Conservation (phyloP, 2,113 vertebrate genomes). For the Catagonus wagneri region DNA sequence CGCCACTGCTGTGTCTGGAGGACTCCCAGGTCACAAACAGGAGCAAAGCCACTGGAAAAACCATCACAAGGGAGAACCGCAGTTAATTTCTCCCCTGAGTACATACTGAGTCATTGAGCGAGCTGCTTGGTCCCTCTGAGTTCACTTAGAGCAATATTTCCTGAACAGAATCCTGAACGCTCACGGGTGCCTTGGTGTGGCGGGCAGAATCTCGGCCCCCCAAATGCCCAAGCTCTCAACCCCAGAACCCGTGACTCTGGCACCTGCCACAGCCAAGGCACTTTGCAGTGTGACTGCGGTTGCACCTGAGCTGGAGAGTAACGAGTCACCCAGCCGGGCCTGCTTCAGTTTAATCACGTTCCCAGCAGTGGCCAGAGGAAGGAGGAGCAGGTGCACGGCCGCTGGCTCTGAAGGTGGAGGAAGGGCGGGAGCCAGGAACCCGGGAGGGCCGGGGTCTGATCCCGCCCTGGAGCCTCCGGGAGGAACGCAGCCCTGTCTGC, state of each 20-base stretch:
- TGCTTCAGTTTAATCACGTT: fast-evolving
- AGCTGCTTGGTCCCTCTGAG: too few species aligned
- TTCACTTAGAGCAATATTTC: fast-evolving
- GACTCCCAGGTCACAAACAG: not conserved
- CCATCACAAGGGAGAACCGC: not conserved
- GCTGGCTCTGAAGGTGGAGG: not conserved
- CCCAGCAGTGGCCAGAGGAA: too few species aligned
- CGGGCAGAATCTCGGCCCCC: not conserved
- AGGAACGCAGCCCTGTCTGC: not conserved
- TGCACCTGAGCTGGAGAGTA: not conserved
- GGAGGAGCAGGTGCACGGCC: fast-evolving
- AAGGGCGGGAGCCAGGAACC: fast-evolving
- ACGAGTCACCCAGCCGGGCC: fast-evolving
- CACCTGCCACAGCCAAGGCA: not conserved
- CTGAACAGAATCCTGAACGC: not conserved
- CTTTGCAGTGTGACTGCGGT: not conserved
- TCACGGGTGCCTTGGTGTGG: too few species aligned
- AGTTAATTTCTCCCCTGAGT: not conserved
- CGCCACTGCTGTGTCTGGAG: fast-evolving
- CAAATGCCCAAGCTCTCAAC: not conserved
- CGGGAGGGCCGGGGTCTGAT: not conserved
- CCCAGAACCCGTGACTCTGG: not conserved
- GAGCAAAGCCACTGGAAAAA: not conserved
- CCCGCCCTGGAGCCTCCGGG: not conserved
- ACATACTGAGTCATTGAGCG: too few species aligned